Base-by-base conservation (phyloP, 2,113 vertebrate species). In the Lycocorax pyrrhopterus region DNA sequence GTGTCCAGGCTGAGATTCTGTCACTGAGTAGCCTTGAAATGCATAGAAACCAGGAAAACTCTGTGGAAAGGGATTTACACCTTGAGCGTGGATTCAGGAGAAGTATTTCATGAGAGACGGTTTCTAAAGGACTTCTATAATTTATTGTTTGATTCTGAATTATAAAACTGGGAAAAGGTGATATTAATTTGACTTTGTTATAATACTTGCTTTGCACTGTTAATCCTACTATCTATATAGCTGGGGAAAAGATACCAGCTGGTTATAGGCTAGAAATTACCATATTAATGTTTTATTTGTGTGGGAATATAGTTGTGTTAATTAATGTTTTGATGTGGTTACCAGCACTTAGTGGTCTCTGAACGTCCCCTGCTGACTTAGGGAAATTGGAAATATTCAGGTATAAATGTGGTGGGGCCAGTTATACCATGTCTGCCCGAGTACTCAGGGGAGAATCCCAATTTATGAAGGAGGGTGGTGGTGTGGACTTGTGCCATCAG, bases 271-370 rank as follows among this genome's bases (percentile, higher is more conserved):
- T 96, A 62, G 94, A 94, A 96, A 97, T 97, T 96, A 96, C 83
- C 96, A 95, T 97, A 96, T 95, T 97, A 96, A 96, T 96, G 96
- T 96, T 95, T 96, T 96, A 96, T 96, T 97, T 97, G 94, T 92
- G 83, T 96, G 93, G 86, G 96, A 96, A 96, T 96, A 95, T 90
- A 84, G 88, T 96, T 95, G 92, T 87, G 93, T 95, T 97, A 97
- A 96, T 97, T 96, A 97, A 96, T 96, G 94, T 96, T 97, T 96
- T 95, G 96, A 95, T 96, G 94, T 94, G 94, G 92, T 95, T 96
- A 96, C 96, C 93, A 95, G 90, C 84, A 89, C 83, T 96, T 90
- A 93, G 88, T 78, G 80, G 93, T 96, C 93, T 96, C 83, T 93
- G 90, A 95, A 96, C 3, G 9, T 96, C 90, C 86, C 87, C 94